Conservation (phyloP, 2,113 vertebrate species). For the Tachysurus fulvidraco region DNA sequence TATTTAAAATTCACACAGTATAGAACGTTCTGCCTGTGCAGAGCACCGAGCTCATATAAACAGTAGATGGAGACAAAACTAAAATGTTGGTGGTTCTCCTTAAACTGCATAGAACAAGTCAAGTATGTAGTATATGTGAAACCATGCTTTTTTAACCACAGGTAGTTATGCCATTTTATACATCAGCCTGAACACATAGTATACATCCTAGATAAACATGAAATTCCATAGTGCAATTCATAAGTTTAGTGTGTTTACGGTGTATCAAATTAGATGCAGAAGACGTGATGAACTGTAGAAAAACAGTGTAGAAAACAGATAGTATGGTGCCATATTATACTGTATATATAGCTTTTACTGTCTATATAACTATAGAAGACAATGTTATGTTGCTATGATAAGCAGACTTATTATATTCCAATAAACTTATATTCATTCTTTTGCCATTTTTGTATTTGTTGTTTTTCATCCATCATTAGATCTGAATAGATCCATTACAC, state of each 20-base stretch:
- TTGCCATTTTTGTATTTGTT: not conserved
- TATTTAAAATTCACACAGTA: not conserved
- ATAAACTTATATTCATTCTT: not conserved
- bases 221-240: not conserved
- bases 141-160: not conserved
- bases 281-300: fast-evolving
- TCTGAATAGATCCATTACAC: not conserved
- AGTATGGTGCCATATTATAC: not conserved
- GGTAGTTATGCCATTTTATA: not conserved
- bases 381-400: slow-evolving; percentile 8
- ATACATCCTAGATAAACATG: not conserved
- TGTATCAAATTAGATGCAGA: not conserved
- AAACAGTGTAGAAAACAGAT: not conserved
- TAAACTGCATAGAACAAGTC: not conserved
- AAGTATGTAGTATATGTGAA: not conserved
- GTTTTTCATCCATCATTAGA: not conserved
- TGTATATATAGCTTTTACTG: not conserved
- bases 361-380: not conserved
- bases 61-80: slow-evolving; percentile 55
- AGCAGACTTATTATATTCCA: not conserved
- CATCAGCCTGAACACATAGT: not conserved
- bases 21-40: not conserved
- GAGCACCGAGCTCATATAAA: not conserved
- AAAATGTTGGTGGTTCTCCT: not conserved
- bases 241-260: not conserved